Conservation (phyloP, 2,113 vertebrate genomes). For the Tringa solitaria region DNA sequence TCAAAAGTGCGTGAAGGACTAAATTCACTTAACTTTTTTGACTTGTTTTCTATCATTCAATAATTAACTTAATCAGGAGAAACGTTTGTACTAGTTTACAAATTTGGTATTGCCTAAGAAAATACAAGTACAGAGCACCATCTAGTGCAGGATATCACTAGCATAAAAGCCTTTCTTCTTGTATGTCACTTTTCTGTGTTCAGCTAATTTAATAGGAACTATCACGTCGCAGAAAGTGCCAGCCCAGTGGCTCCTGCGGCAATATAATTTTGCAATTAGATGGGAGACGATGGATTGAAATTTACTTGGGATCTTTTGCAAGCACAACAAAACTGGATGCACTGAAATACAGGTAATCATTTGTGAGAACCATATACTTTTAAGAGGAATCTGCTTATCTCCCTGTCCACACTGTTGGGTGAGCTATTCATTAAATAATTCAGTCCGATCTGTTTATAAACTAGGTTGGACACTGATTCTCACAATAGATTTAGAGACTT, state of each 20-base stretch:
- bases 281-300: background rate
- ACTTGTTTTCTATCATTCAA: background rate
- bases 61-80: background rate
- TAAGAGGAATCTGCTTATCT: background rate
- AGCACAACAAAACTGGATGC: background rate
- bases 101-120: background rate
- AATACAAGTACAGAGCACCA: constrained; percentile 6
- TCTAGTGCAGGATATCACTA: constrained; percentile 17
- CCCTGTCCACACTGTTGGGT: background rate
- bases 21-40: background rate
- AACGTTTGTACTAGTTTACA: background rate
- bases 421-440: background rate
- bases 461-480: background rate
- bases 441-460: background rate
- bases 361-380: background rate
- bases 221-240: background rate
- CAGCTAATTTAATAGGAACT: background rate
- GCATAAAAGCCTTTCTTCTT: background rate
- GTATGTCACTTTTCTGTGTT: background rate
- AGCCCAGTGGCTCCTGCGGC: background rate
- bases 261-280: background rate
- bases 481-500: background rate
- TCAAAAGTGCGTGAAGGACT: background rate
- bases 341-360: background rate
- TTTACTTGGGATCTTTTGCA: background rate